Base-by-base conservation (phyloP, 2,888 invertebrate genomes). In the Lasioglossum oenotherae region DNA sequence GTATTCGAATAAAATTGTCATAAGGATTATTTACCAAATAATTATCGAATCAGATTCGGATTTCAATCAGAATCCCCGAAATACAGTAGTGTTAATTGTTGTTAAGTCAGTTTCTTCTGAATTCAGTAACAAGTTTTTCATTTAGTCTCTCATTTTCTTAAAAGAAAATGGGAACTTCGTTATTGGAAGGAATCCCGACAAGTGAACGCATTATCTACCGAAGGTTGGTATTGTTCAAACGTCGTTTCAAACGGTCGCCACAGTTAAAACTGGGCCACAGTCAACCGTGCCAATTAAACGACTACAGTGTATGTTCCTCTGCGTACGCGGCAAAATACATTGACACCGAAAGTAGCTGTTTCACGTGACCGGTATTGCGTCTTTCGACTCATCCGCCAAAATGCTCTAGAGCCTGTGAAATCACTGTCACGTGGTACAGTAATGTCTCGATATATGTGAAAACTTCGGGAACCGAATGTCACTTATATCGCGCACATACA, bases 261-360 rank as follows among this genome's bases (percentile, higher is more conserved):
- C 10, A 67, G 67, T 35, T 67, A 35, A 67, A 67, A 67, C 67
- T 31, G 67, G 67, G 35, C 67, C 67, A 67, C 35, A 35, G 35
- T 35, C 19, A 35, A 23, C 67, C 35, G 35, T 67, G 67, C 67
- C 67, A 67, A 67, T 67, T 67, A 67, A 16, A 35, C 35, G 14
- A n/a, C 67, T 67, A 67, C 35, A 67, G 14, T 10, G 8, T 4
- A 35, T 6, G 19, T 19, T 19, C 2, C 31, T 35, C 67, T 31
- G 23, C 4, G 19, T 19, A 35, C 64, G n/a, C 64, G 10, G 16
- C 19, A 19, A 67, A 19, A 19, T 67, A 67, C 19, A 23, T 67
- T 23, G 19, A 23, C 16, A 67, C 67, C 35, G 23, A 67, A 67
- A 23, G 67, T 35, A 67, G 35, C 19, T 31, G 35, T 67, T 35